Percentiles rank a stretch among this genome's conserved stretches.
Conservation (phyloP, 1,140 invertebrate genomes). For the Trachelipus rathkii region DNA sequence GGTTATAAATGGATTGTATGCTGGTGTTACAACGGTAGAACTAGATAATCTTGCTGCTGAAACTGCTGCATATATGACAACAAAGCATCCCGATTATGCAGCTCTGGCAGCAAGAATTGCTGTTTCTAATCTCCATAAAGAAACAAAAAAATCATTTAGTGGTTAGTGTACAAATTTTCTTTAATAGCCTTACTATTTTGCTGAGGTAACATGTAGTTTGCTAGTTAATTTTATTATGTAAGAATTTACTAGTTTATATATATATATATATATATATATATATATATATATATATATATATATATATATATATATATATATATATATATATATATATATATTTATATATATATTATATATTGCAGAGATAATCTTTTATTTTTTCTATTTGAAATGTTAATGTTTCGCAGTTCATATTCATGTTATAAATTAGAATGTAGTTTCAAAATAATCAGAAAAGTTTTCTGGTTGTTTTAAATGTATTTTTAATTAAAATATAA, state of each 20-base stretch:
- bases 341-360: too few species aligned
- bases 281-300: conserved; percentile 26
- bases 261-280: conserved; percentile 21
- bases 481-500: too few species aligned
- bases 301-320: conserved; percentile 25
- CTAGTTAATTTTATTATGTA: too few species aligned
- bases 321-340: conserved; percentile 18
- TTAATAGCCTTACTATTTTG: too few species aligned
- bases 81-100: conserved; percentile 95
- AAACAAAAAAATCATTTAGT: conserved; percentile 84
- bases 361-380: too few species aligned
- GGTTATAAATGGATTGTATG: conserved; percentile 89
- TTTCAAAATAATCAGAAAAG: too few species aligned
- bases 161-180: conserved; percentile 56
- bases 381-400: too few species aligned
- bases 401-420: too few species aligned
- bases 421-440: too few species aligned
- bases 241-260: too few species aligned
- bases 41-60: conserved; percentile 96
- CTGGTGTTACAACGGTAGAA: conserved; percentile 93
- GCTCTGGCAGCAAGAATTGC: conserved; percentile 91
- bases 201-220: too few species aligned
- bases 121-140: conserved; percentile 95
- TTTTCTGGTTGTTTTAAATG: too few species aligned
- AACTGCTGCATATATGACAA: conserved; percentile 92